Base-by-base conservation (phyloP, 2,888 invertebrate genomes). In the Entomobrya multifasciata region DNA sequence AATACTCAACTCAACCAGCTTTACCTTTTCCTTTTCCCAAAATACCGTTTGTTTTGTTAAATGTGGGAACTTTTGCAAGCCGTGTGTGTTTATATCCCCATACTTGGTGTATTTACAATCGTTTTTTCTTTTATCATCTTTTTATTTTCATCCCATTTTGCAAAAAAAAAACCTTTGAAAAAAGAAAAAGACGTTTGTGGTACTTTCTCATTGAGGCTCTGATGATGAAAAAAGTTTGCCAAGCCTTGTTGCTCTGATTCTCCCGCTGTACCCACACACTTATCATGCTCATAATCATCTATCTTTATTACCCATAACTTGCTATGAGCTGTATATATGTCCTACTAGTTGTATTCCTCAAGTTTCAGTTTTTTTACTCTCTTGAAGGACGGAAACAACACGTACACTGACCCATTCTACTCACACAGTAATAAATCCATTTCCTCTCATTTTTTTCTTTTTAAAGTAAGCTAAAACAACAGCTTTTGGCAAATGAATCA, bases 241-340 rank as follows among this genome's bases (percentile, higher is more conserved):
- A 57, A 25, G 25, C 57, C 25, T 57, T 57, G 22, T 25, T 57
- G 22, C 25, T 55, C 6, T 3, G 15, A 55, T 11, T 55, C 20
- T 27, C 15, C 2, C n/a, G 10, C 25, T 25, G 11, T 8, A 25
- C 5, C 55, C 20, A 22, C 78, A 25, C 17, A 13, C 6, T 55
- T 30, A 25, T 79, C 27, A 36, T 41, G 11, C 62, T 79, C 60
- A 79, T 79, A 57, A 77, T 65, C 78, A 79, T 79, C 78, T 65
- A 79, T 79, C 78, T 79, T 65, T 49, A 65, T 79, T 79, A 78
- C 77, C 52, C 60, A 72, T 52, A 47, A 72, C 49, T 72, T 44
- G 76, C 41, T 60, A 57, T 20, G 20, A 55, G 8, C 57, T 25
- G 57, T 36, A 79, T 25, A 25, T 10, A 8, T 25, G 25, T 57